Percentiles rank a stretch among this genome's conserved stretches.
Conservation (phyloP, 2,797 vertebrate species). For the Hippopotamyrus pictus region DNA sequence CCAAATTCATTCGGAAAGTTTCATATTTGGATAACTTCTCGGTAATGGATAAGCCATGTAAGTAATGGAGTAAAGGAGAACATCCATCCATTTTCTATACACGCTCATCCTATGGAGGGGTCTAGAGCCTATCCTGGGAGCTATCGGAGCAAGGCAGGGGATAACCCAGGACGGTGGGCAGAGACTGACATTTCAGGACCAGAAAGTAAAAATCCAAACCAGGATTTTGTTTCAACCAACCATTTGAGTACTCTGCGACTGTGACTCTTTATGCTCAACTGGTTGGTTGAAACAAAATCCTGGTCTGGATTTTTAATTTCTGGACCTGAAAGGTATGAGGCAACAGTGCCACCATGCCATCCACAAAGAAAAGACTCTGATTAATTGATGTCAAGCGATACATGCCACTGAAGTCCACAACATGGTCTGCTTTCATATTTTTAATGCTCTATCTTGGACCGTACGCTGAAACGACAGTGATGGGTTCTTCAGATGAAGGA, state of each 20-base stretch:
- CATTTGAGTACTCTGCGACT: neutral
- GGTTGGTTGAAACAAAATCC: neutral
- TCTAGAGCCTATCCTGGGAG: neutral
- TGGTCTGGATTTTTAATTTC: neutral
- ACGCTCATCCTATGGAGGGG: neutral
- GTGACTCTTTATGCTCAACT: neutral
- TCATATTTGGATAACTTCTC: neutral
- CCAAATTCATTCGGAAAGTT: conserved; percentile 20
- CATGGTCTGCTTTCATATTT: neutral
- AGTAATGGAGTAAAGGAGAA: neutral
- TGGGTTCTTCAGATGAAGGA: neutral
- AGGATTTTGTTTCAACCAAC: neutral
- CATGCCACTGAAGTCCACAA: neutral
- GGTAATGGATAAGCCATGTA: neutral
- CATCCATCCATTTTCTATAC: neutral
- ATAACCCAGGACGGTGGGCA: neutral
- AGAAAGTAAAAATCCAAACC: neutral
- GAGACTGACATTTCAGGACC: too few relatives aligned
- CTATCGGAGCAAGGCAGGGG: neutral
- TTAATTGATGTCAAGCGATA: neutral
- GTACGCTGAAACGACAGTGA: neutral
- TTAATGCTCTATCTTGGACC: neutral
- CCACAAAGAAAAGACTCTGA: neutral
- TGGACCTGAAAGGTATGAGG: neutral
- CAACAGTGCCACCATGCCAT: neutral